Evolutionary conservation across 1,140 invertebrate species (phyloP), one percentile per base, ranked within the genome.

Genomic region (Cydia pomonella): DNA sequence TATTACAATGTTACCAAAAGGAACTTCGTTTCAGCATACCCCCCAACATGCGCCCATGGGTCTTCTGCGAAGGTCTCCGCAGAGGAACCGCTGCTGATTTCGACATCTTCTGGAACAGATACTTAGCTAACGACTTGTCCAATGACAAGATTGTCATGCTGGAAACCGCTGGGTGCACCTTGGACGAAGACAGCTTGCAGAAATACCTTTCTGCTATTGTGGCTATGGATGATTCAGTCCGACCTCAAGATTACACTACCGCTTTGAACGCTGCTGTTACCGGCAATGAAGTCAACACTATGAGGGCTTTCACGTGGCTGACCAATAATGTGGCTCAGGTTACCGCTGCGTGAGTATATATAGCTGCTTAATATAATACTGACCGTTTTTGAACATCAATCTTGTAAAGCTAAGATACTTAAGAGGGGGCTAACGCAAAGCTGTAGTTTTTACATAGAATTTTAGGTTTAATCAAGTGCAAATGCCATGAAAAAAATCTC

Each of bases 161-260:
- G n/a, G 88, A 82, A 74, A 92, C 93, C 0, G 92, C 95, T 12
- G 94, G 95, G 9, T 96, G 95, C 75, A 94, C 95, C 0, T 89
- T 87, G 23, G 84, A 94, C 74, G 77, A 87, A 16, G 73, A 53
- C 3, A 84, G 82, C 73, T 88, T 94, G 50, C 85, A 89, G 53
- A 85, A 23, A 74, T 94, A 81, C 80, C 80, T 86, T 29, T 79
- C 84, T 76, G 88, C 80, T 38, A 86, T 92, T 77, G 82, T 85
- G 4, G 80, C 74, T 77, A 77, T 79, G 4, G 63, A 83, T 72
- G 81, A 91, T 18, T 84, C 87, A 12, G 93, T 94, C 9, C 87
- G 93, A 76, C 77, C 86, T 75, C 94, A 94, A 79, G 91, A 93
- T 76, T 80, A 87, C 29, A 82, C 80, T 2, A 81, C 85, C 0